These are phyloP conservation scores for Cyanocitta stelleri DNA, from an alignment of 2,113 vertebrate species.

Conservation along the genomic window DNA sequence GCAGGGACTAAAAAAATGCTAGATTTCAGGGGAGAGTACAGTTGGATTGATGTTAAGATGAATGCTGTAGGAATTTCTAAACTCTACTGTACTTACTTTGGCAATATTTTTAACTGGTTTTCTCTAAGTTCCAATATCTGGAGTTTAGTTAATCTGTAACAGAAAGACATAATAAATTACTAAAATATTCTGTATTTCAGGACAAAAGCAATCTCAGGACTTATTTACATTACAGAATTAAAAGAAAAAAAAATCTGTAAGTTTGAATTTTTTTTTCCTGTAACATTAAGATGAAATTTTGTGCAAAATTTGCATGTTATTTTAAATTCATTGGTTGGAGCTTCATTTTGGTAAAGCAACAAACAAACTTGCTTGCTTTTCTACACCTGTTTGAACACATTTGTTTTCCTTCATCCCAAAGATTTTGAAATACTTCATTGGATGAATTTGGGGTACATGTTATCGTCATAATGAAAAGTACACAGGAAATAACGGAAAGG, in stretches of 20 bases:
- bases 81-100: slow-evolving; percentile 85
- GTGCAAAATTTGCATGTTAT: neutral
- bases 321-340: neutral
- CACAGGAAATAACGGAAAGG: neutral
- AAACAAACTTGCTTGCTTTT: neutral
- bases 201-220: neutral
- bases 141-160: slow-evolving; percentile 89
- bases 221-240: neutral
- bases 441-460: neutral
- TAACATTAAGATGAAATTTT: neutral
- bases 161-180: neutral
- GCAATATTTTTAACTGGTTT: slow-evolving; percentile 98
- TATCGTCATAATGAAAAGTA: neutral
- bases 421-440: neutral
- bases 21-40: neutral
- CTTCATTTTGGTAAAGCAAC: neutral
- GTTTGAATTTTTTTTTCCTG: neutral
- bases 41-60: neutral
- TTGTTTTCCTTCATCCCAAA: neutral
- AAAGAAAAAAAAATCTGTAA: neutral
- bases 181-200: neutral
- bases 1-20: neutral
- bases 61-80: neutral
- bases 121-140: slow-evolving; percentile 97
- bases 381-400: neutral